These are phyloP conservation scores for Elachura formosa DNA, from an alignment of 2,113 vertebrate species.

Conservation along the genomic window DNA sequence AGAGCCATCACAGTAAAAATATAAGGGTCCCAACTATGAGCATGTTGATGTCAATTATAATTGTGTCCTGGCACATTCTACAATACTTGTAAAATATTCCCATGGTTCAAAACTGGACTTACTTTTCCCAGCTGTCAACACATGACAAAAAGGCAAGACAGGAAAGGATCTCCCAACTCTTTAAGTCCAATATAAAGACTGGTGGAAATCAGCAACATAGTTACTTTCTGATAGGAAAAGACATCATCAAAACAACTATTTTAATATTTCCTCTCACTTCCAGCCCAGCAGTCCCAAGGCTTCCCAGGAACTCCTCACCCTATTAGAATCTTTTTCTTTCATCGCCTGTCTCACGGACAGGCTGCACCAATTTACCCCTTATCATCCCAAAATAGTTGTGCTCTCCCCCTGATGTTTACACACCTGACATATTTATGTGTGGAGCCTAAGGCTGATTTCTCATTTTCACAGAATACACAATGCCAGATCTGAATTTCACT, in stretches of 20 bases:
- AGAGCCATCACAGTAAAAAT: not conserved
- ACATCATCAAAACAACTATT: not conserved
- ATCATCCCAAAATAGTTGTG: not conserved
- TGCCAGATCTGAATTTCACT: not conserved
- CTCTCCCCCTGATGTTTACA: not conserved
- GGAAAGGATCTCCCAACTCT: not conserved
- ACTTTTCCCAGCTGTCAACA: not conserved
- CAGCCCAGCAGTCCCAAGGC: not conserved
- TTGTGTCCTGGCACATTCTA: not conserved
- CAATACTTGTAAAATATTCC: not conserved
- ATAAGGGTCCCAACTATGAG: not conserved
- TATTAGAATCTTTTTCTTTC: not conserved
- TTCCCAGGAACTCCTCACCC: not conserved
- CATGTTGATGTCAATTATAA: not conserved
- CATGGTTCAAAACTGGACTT: not conserved
- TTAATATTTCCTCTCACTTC: not conserved
- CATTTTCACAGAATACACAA: not conserved
- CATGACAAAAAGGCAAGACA: not conserved
- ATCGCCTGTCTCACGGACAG: not conserved
- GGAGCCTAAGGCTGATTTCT: not conserved
- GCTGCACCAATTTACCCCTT: not conserved
- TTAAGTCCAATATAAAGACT: not conserved
- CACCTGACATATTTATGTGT: not conserved
- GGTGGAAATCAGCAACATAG: not conserved
- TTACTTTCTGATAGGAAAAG: not conserved